Evolutionary conservation across 2,888 invertebrate species (phyloP).

Genomic region (Polydrusus tereticollis): DNA sequence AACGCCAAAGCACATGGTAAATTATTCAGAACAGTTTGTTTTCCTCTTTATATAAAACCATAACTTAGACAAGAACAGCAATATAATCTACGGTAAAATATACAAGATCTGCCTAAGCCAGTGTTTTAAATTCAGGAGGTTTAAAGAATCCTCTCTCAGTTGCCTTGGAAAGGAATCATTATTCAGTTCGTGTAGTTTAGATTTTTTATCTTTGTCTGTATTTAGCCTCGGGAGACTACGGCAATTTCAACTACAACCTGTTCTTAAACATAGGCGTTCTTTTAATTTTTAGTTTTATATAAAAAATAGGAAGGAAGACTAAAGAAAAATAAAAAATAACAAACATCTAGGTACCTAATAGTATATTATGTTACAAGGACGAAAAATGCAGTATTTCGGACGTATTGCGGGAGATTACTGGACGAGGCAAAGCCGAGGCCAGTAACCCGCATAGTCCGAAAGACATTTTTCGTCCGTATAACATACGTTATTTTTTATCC

Average conservation of each 20-base stretch:
- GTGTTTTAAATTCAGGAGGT: constrained; percentile 39
- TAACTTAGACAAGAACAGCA: constrained; percentile 11
- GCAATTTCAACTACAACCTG: constrained; percentile 40
- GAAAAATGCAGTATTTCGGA: no score
- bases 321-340: background rate
- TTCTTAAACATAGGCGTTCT: constrained; percentile 36
- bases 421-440: no score
- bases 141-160: constrained; percentile 29
- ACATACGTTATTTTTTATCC: no score
- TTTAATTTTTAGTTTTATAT: constrained; percentile 13
- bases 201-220: constrained; percentile 44
- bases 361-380: no score
- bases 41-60: background rate
- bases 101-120: constrained; percentile 4
- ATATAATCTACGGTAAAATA: constrained; percentile 16
- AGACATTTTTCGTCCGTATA: no score
- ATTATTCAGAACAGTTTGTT: background rate
- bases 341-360: no score
- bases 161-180: constrained; percentile 39
- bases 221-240: constrained; percentile 28
- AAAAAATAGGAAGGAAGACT: background rate
- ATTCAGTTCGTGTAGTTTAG: constrained; percentile 42
- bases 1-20: background rate
- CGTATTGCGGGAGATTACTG: no score
- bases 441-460: no score